Evolutionary conservation across 92 coral and sea anemone genomes (phyloP), one percentile per base, ranked within the genome.

Genomic region (Actinernus sp.): DNA sequence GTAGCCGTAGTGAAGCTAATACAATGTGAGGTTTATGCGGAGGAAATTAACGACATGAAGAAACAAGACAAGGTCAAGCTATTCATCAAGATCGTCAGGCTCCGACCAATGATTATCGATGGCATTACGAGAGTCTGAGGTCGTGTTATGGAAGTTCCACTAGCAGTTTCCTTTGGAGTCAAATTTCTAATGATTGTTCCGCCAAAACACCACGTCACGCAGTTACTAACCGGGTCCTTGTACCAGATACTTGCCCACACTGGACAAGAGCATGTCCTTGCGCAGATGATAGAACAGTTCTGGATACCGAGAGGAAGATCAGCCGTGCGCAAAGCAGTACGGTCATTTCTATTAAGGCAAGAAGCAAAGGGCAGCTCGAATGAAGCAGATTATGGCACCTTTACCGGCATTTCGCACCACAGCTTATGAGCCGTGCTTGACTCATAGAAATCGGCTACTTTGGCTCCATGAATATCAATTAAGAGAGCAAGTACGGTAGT

Each of bases 351-450:
- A n/a, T 7, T 29, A n/a, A n/a, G n/a, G n/a, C n/a, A n/a, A n/a
- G n/a, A n/a, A n/a, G n/a, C n/a, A n/a, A n/a, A n/a, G n/a, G n/a
- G n/a, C n/a, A n/a, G n/a, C n/a, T n/a, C n/a, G n/a, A n/a, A n/a
- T n/a, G n/a, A n/a, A n/a, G n/a, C n/a, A n/a, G n/a, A n/a, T n/a
- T n/a, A 61, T 61, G 68, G 39, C 53, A 12, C 22, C 39, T 3
- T 12, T 41, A 17, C 68, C 54, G 19, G 48, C 17, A 16, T 41
- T 24, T 13, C 67, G 67, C 2, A 61, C 53, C 1, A 61, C 47
- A 1, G 67, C 47, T 8, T 61, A 37, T 14, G 67, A 61, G 28
- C 67, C 67, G 19, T 22, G 31, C 14, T 40, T 61, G 24, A 61
- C 36, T 6, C 27, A 61, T 28, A 24, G 66, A 52, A 12, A 30